A percentile compares a stretch with the other conserved stretches of the same genome.
Conservation (phyloP, 2,797 vertebrate genomes). For the Anableps anableps region DNA sequence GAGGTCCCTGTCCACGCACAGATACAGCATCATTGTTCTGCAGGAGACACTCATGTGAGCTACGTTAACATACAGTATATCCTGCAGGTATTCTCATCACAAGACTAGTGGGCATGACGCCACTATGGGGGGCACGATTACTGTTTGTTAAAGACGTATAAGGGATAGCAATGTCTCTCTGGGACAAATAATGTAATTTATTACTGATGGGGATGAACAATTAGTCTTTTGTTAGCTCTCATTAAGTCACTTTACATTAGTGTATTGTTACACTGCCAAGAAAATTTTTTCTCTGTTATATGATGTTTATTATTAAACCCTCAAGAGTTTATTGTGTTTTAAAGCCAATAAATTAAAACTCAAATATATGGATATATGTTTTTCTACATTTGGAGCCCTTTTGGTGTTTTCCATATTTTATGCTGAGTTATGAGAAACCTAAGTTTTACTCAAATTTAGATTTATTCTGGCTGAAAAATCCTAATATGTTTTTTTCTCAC, state of each 20-base stretch:
- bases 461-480: neutral
- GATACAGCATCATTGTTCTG: constrained; percentile 40
- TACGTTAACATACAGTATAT: constrained; percentile 44
- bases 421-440: neutral
- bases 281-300: neutral
- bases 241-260: neutral
- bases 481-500: too few species aligned
- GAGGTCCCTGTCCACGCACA: constrained; percentile 4
- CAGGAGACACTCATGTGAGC: constrained; percentile 60
- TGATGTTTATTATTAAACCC: neutral
- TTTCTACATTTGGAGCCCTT: neutral
- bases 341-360: neutral
- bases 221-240: constrained; percentile 17
- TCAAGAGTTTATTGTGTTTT: neutral
- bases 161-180: constrained; percentile 11
- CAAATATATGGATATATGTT: neutral
- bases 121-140: constrained; percentile 19
- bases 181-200: constrained; percentile 26
- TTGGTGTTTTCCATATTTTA: neutral
- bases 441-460: neutral
- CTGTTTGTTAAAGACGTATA: constrained; percentile 37
- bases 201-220: constrained; percentile 17
- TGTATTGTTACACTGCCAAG: neutral
- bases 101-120: constrained; percentile 34
- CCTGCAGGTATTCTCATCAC: constrained; percentile 59